Percentiles rank a stretch among this genome's conserved stretches.
phyloP scores from a whole-genome alignment of 2,113 vertebrate species.

The Nothobranchius kuhntae region DNA sequence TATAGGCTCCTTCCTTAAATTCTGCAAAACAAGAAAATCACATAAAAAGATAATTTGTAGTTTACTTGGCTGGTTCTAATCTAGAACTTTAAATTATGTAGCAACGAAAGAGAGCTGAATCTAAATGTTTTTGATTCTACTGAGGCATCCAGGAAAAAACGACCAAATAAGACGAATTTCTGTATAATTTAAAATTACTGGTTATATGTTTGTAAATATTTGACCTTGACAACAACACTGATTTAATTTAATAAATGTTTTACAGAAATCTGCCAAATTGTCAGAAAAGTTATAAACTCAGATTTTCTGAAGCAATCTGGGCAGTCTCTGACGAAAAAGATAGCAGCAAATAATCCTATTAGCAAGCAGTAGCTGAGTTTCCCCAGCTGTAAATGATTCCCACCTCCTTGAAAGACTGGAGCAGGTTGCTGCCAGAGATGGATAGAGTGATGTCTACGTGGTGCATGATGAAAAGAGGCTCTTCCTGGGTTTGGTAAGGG shows the following conservation, averaged over 20 bases:
- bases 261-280: background rate
- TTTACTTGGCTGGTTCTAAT: too few relatives aligned
- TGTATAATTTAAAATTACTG: too few relatives aligned
- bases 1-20: conserved; percentile 83
- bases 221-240: background rate
- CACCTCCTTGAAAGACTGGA: conserved; percentile 99
- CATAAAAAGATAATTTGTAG: background rate
- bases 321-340: too few relatives aligned
- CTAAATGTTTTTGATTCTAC: background rate
- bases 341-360: too few relatives aligned
- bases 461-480: conserved; percentile 99
- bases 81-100: too few relatives aligned
- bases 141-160: too few relatives aligned
- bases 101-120: too few relatives aligned
- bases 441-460: conserved; percentile 98
- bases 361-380: too few relatives aligned
- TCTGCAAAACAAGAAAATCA: conserved; percentile 69
- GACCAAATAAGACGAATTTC: background rate
- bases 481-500: conserved; percentile 96
- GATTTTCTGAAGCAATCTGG: too few relatives aligned
- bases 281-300: too few relatives aligned
- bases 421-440: conserved; percentile 96
- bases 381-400: conserved; percentile 35
- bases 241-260: background rate
- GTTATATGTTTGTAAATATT: background rate